Evolutionary conservation across 1,140 invertebrate genomes (phyloP).

Genomic region (Drosophila burlai): DNA sequence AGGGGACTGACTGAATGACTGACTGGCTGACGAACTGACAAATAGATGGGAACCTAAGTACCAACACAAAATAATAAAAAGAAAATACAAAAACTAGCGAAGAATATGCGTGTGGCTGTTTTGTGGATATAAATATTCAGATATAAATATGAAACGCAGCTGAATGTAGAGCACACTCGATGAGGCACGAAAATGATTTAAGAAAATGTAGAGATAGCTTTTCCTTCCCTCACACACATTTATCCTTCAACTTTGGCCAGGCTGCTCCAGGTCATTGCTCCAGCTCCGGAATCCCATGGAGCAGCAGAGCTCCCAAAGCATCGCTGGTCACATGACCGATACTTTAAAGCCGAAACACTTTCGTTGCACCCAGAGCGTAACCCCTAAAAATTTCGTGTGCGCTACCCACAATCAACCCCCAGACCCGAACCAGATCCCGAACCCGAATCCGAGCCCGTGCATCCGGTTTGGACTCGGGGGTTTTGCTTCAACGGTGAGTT

Average conservation of each 20-base stretch:
- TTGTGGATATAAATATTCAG: constrained; percentile 62
- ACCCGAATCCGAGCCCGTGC: constrained; percentile 20
- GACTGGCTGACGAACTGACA: constrained; percentile 22
- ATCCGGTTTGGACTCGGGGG: constrained; percentile 17
- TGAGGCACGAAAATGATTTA: constrained; percentile 27
- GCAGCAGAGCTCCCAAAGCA: constrained; percentile 16
- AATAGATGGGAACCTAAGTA: constrained; percentile 37
- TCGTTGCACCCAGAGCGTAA: constrained; percentile 67
- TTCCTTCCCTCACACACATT: constrained; percentile 29
- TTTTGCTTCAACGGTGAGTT: constrained; percentile 47
- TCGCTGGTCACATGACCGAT: constrained; percentile 43
- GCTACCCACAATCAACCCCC: constrained; percentile 28
- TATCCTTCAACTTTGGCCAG: constrained; percentile 80
- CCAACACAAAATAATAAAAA: constrained; percentile 14
- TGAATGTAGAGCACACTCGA: constrained; percentile 23
- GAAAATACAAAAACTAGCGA: constrained; percentile 23
- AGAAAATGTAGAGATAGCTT: constrained; percentile 5
- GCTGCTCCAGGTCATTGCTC: constrained; percentile 78
- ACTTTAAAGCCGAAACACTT: constrained; percentile 73
- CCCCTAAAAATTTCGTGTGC: constrained; percentile 65
- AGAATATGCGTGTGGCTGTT: constrained; percentile 7
- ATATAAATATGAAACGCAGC: constrained; percentile 48
- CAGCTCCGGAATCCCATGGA: constrained; percentile 43
- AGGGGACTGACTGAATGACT: constrained; percentile 2
- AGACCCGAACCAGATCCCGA: neutral